Base-by-base conservation (phyloP, 2,797 vertebrate species). In the Acrossocheilus fasciatus region DNA sequence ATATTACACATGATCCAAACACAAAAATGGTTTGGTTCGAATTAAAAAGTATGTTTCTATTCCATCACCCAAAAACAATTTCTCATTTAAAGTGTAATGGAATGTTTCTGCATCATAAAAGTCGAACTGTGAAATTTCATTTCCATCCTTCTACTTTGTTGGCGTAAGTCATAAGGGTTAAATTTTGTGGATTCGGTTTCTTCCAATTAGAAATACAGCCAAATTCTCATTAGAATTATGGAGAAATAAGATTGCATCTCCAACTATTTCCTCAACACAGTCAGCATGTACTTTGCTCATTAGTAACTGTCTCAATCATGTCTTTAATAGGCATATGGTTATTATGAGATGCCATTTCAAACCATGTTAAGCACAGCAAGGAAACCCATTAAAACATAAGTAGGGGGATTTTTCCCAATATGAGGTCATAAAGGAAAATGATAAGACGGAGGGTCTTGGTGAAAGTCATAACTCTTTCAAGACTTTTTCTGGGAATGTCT, bases 291-390 rank as follows among this genome's bases (percentile, higher is more conserved):
- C 57, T 85, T 69, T 81, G 69, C 85, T 86, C 85, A 75, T 86
- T 86, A 81, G 54, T 18, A 23, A 81, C 87, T 87, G 78, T 93
- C 94, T 93, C 91, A 93, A 92, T 92, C 92, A 90, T 93, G 90
- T 90, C 90, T 92, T 92, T 94, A 92, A 95, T 95, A 91, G 92
- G 92, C 86, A 90, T 90, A 92, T 93, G 92, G 90, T 93, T 92
- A 92, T 93, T 94, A 93, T 91, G 59, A 81, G 91, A 88, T 91
- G 92, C 91, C 91, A 94, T 95, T 95, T 95, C 93, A 95, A 91
- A 94, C 91, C 92, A 93, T 94, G 93, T 94, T 95, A 93, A 95
- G 93, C 94, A 95, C 94, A 95, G 94, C 94, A 94, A 91, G 94
- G 81, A n/a, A 87, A 85, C 79, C 86, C 75, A 91, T 89, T 90